phyloP scores from a whole-genome alignment of 2,888 invertebrate species.

The Acanthosoma haemorrhoidale region DNA sequence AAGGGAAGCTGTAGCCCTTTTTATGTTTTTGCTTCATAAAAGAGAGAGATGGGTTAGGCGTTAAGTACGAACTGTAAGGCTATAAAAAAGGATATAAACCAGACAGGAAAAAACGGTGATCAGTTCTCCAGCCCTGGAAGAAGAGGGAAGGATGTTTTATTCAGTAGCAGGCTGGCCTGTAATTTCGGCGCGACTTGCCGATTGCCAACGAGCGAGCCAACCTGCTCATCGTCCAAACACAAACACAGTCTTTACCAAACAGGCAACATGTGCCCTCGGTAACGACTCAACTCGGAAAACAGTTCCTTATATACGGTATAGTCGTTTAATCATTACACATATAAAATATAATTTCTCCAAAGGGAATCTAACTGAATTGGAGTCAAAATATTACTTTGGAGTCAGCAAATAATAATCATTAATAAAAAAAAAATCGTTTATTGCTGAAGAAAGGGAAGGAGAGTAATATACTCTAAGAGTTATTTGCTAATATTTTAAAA shows the following conservation, averaged over 20 bases:
- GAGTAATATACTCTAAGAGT: too few relatives aligned
- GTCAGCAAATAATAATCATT: too few relatives aligned
- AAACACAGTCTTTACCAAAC: not conserved
- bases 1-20: not conserved
- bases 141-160: not conserved
- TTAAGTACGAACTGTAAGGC: not conserved
- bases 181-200: not conserved
- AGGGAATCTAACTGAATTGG: too few relatives aligned
- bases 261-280: not conserved
- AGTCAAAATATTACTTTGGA: too few relatives aligned
- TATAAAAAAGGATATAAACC: constrained; percentile 1
- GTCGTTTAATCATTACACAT: too few relatives aligned
- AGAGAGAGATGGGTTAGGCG: not conserved
- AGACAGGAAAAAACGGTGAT: not conserved
- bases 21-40: constrained; percentile 12
- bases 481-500: too few relatives aligned
- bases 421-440: too few relatives aligned
- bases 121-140: not conserved
- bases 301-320: too few relatives aligned
- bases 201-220: not conserved
- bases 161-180: not conserved
- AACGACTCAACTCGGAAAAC: not conserved
- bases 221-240: not conserved
- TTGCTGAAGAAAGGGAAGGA: too few relatives aligned
- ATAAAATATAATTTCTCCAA: too few relatives aligned